A percentile compares a stretch with the other conserved stretches of the same genome.
These are phyloP conservation scores for Pseudotriccus pelzelni DNA, from an alignment of 2,797 vertebrate genomes.

Conservation along the genomic window DNA sequence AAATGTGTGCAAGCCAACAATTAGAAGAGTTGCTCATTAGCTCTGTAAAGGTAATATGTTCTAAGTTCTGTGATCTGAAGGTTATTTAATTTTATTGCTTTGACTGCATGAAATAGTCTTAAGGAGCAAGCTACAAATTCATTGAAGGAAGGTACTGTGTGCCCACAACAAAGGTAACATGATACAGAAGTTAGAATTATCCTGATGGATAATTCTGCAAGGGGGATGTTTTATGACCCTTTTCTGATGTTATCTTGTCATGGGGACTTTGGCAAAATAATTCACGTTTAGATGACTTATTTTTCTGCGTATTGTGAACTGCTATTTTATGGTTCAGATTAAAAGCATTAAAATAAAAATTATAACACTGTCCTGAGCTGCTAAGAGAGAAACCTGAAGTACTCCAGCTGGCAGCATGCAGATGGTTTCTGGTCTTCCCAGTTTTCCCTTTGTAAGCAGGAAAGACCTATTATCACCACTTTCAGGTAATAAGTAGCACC, in stretches of 20 bases:
- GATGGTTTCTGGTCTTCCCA: neutral
- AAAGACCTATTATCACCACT: neutral
- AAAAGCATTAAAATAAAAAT: neutral
- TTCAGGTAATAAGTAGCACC: neutral
- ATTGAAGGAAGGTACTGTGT: neutral
- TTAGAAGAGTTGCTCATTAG: slow-evolving; percentile 28
- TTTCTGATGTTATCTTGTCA: neutral
- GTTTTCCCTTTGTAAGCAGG: neutral
- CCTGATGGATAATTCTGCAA: neutral
- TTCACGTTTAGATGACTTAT: neutral
- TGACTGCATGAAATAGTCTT: neutral
- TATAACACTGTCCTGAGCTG: neutral
- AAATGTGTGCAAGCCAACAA: neutral
- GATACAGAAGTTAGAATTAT: neutral
- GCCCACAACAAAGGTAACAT: neutral
- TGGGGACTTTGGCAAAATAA: neutral
- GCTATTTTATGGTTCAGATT: neutral
- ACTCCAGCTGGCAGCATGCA: neutral
- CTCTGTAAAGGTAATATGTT: neutral
- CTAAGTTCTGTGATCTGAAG: neutral
- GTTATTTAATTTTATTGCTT: slow-evolving; percentile 1
- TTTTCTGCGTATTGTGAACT: neutral
- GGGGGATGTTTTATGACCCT: neutral
- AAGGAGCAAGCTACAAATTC: neutral
- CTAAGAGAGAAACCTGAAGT: neutral